These are phyloP conservation scores for Paramuricea clavata DNA, from an alignment of 92 coral and sea anemone genomes.

Conservation along the genomic window DNA sequence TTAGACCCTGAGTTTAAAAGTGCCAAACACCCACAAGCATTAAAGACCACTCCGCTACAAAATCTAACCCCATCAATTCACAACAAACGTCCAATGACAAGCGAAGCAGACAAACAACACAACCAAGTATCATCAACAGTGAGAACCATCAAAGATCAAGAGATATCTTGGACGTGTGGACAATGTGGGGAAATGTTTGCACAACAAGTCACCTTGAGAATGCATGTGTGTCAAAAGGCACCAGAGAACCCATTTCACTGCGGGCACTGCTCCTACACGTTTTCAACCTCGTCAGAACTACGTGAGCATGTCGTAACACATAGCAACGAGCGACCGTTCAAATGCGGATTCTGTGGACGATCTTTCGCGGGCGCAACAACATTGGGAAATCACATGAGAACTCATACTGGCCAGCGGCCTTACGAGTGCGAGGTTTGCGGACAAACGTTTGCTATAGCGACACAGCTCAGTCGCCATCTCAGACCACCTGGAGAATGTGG, in stretches of 20 bases:
- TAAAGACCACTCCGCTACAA: slow-evolving; percentile 36
- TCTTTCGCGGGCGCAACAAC: slow-evolving; percentile 98
- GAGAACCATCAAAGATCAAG: neutral
- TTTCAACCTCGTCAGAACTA: slow-evolving; percentile 78
- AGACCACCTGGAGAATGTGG: slow-evolving; percentile 87
- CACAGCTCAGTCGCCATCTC: slow-evolving; percentile 97
- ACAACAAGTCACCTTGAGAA: slow-evolving; percentile 83
- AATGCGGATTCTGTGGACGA: slow-evolving; percentile 97
- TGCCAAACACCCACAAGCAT: neutral
- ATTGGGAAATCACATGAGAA: slow-evolving; percentile 93
- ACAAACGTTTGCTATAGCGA: slow-evolving; percentile 84
- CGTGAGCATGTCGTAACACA: slow-evolving; percentile 95
- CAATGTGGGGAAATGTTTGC: slow-evolving; percentile 91
- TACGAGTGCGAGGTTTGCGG: slow-evolving; percentile 88
- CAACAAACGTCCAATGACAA: neutral
- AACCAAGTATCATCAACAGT: slow-evolving; percentile 45
- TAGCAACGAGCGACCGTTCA: slow-evolving; percentile 88
- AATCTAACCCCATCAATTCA: slow-evolving; percentile 14
- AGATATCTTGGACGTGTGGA: slow-evolving; percentile 86
- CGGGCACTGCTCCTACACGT: slow-evolving; percentile 89
- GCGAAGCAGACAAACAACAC: slow-evolving; percentile 1
- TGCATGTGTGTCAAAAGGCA: slow-evolving; percentile 85
- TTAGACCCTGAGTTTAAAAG: neutral
- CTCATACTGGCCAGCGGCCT: slow-evolving; percentile 91
- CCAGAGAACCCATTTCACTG: slow-evolving; percentile 94